Percentiles rank a stretch among this genome's conserved stretches.
These are phyloP conservation scores for Dinocampus coccinellae DNA, from an alignment of 2,888 invertebrate species.

Conservation along the genomic window DNA sequence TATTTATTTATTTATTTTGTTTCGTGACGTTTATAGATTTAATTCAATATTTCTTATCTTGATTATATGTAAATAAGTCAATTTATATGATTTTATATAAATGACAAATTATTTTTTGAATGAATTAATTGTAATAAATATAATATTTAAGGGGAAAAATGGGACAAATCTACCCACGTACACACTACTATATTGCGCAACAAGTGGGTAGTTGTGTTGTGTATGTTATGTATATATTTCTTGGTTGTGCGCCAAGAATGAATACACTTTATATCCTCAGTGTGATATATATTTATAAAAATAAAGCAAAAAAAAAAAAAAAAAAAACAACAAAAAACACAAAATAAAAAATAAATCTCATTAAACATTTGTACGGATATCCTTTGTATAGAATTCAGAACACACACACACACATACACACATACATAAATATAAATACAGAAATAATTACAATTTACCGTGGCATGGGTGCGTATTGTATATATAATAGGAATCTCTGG, in stretches of 20 bases:
- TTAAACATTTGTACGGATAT: background rate
- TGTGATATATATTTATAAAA: background rate
- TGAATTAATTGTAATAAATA: background rate
- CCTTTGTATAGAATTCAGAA: background rate
- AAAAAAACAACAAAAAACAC: background rate
- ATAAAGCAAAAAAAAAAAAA: background rate
- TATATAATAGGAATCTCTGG: conserved; percentile 23
- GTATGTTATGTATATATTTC: conserved; percentile 35
- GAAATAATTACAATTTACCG: conserved; percentile 1
- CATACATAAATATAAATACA: background rate
- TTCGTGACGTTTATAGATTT: no score
- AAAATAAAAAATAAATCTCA: background rate
- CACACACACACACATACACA: background rate
- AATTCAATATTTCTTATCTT: no score
- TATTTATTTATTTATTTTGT: no score
- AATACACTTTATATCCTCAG: background rate
- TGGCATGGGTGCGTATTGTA: background rate
- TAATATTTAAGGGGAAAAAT: background rate
- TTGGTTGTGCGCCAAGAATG: background rate
- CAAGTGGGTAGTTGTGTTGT: conserved; percentile 46
- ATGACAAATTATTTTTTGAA: background rate
- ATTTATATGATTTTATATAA: background rate
- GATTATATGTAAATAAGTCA: no score
- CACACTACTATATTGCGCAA: conserved; percentile 40
- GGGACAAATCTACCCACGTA: conserved; percentile 1